Conservation (phyloP, 1,140 invertebrate genomes). For the Drosophila suzukii region DNA sequence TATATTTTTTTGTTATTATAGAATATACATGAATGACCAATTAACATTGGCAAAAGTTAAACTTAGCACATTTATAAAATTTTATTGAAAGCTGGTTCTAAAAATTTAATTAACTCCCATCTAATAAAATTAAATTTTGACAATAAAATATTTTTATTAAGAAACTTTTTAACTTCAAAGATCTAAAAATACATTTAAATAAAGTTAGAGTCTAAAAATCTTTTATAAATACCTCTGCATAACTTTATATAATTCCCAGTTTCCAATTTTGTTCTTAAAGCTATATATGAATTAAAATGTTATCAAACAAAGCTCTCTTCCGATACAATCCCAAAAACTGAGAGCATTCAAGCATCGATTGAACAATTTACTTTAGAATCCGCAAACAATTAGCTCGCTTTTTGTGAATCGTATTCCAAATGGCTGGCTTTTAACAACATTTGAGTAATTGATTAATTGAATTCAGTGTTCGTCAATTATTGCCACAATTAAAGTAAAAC, state of each 20-base stretch:
- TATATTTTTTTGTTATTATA: no score
- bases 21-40: neutral
- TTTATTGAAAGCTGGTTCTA: neutral
- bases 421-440: slow-evolving; percentile 26
- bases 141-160: neutral
- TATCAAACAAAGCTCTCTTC: neutral
- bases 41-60: no score
- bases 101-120: neutral
- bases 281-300: no score
- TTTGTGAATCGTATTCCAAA: slow-evolving; percentile 6
- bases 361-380: neutral
- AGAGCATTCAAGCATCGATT: neutral
- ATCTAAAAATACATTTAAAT: no score
- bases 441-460: slow-evolving; percentile 71
- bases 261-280: neutral
- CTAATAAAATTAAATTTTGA: neutral
- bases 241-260: no score
- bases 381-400: slow-evolving; percentile 19
- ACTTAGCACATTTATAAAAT: neutral
- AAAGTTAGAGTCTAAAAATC: no score
- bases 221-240: no score
- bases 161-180: no score
- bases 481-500: slow-evolving; percentile 35
- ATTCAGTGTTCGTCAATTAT: slow-evolving; percentile 41
- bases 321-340: neutral